Evolutionary conservation across 2,797 vertebrate genomes (phyloP).

Genomic region (Syndactyla subalaris): DNA sequence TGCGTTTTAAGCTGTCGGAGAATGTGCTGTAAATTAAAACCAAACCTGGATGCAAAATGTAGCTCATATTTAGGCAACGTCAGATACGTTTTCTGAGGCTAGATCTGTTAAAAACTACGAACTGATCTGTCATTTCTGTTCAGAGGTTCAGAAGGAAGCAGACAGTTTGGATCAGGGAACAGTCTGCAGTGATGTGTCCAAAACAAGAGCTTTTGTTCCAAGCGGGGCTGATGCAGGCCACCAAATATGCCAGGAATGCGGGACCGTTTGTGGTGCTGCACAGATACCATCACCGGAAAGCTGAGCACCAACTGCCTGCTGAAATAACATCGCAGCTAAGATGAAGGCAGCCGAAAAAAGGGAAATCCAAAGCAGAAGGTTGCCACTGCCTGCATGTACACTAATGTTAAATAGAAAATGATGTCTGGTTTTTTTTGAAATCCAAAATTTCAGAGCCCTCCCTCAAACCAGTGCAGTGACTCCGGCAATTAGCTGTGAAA

Average conservation of each 20-base stretch:
- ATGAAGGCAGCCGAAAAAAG: background rate
- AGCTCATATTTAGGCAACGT: background rate
- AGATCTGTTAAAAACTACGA: background rate
- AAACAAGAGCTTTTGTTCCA: conserved; percentile 71
- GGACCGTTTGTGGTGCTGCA: conserved; percentile 34
- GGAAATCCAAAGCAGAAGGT: background rate
- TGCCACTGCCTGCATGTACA: background rate
- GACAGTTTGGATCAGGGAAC: conserved; percentile 42
- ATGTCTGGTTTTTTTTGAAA: background rate
- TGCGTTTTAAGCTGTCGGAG: background rate
- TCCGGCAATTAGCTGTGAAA: background rate
- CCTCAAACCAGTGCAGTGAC: background rate
- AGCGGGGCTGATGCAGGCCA: conserved; percentile 49
- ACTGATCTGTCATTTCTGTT: background rate
- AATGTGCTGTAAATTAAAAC: background rate
- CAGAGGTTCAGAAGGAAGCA: conserved; percentile 29
- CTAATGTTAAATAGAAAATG: background rate
- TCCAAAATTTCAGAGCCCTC: background rate
- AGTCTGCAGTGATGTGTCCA: conserved; percentile 33
- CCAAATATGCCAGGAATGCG: conserved; percentile 62
- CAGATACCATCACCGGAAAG: conserved; percentile 38
- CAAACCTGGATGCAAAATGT: background rate
- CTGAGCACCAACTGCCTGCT: conserved; percentile 18
- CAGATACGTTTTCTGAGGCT: background rate
- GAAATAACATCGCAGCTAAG: background rate